A percentile compares a stretch with the other conserved stretches of the same genome.
phyloP scores from a whole-genome alignment of 2,888 invertebrate genomes.

The Stenodera caucasica region DNA sequence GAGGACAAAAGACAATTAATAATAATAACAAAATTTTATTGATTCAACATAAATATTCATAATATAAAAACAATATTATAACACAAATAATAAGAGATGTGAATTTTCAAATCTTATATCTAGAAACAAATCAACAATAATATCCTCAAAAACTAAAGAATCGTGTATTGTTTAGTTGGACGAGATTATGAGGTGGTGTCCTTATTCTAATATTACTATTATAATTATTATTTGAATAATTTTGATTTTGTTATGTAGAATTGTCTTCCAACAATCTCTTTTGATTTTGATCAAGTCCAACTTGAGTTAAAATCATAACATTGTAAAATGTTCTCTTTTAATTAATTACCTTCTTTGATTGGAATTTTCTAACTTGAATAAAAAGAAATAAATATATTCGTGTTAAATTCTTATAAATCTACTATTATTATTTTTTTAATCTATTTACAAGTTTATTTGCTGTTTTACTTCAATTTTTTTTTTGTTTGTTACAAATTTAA shows the following conservation, averaged over 20 bases:
- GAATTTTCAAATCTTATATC: neutral
- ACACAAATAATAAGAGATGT: neutral
- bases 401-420: constrained; percentile 19
- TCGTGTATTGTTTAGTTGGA: constrained; percentile 23
- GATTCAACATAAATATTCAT: neutral
- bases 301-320: neutral
- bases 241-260: constrained; percentile 10
- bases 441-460: constrained; percentile 17
- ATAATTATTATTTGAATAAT: neutral
- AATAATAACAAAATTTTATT: neutral
- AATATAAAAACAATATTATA: neutral
- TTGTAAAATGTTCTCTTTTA: neutral
- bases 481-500: constrained; percentile 39
- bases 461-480: constrained; percentile 18
- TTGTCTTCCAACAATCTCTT: constrained; percentile 21
- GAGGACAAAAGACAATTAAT: neutral
- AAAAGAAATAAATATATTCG: constrained; percentile 23
- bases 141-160: neutral
- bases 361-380: constrained; percentile 4
- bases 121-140: too few relatives aligned
- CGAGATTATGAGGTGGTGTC: constrained; percentile 6
- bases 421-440: constrained; percentile 5
- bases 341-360: neutral
- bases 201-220: neutral
- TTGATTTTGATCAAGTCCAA: constrained; percentile 2